Evolutionary conservation across 1,140 invertebrate species (phyloP).

Genomic region (Spodoptera litura): DNA sequence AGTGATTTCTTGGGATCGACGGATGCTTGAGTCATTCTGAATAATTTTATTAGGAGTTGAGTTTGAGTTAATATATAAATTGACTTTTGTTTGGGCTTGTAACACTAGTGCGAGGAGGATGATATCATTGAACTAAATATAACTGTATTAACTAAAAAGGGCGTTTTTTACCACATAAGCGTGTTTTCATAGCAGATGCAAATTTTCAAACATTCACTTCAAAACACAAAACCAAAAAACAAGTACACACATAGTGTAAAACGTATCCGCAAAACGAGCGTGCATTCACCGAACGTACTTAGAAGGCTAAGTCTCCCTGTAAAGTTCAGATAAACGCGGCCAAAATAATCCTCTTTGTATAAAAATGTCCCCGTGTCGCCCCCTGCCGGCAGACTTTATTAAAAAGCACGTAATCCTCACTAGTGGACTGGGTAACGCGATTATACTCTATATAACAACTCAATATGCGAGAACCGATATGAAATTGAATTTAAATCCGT

Average conservation of each 20-base stretch:
- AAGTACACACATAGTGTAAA: conserved; percentile 6
- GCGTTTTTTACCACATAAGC: no score
- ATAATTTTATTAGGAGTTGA: conserved; percentile 3
- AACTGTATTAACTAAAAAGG: no score
- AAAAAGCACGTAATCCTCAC: conserved; percentile 84
- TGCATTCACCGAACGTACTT: conserved; percentile 77
- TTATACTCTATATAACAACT: conserved; percentile 82
- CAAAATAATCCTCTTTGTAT: conserved; percentile 84
- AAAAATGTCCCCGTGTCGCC: conserved; percentile 83
- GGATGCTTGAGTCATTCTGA: conserved; percentile 37
- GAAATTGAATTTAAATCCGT: conserved; percentile 83
- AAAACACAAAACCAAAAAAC: conserved; percentile 28
- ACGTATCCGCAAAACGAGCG: conserved; percentile 70
- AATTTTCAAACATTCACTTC: background rate
- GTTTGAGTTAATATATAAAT: background rate
- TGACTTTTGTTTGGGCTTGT: background rate
- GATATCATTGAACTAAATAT: no score
- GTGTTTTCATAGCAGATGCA: background rate
- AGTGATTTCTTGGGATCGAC: conserved; percentile 47
- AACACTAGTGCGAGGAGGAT: background rate
- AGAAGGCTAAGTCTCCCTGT: conserved; percentile 81
- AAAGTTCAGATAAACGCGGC: conserved; percentile 84
- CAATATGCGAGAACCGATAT: conserved; percentile 77
- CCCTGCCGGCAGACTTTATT: conserved; percentile 81
- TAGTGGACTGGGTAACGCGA: conserved; percentile 84